Base-by-base conservation (phyloP, 2,888 invertebrate genomes). In the Cordilura impudica region DNA sequence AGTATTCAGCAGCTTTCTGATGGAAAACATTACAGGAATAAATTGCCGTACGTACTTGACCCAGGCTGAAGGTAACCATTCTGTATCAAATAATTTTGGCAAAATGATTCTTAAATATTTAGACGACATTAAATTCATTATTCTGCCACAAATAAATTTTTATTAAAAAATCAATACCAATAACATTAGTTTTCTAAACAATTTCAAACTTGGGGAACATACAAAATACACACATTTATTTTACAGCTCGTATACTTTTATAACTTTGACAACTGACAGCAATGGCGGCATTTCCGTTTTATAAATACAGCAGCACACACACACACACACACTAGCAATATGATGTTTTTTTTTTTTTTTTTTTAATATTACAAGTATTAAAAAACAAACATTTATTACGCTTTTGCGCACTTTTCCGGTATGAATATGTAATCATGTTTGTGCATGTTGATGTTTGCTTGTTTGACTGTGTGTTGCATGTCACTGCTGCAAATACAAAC, bases 261-360 rank as follows among this genome's bases (percentile, higher is more conserved):
- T 35, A 74, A 70, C 69, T 47, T 78, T 73, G 69, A 70, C 80
- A 81, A 67, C 78, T 70, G 70, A 61, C 81, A 78, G 76, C 82
- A 78, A 82, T 82, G 81, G 80, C 80, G 80, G 82, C 71, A 74
- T 81, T 72, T 78, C 72, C 80, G 78, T 76, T 81, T 78, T 75
- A 43, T 26, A 71, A 58, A 65, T 16, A 47, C 16, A 43, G 23
- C 1, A 35, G 51, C 60, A 63, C 10, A 60, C 49, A 23, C 51
- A 70, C 39, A 66, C 0, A 53, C 12, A 61, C 29, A 70, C 7
- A 56, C 12, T 47, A 67, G 6, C 12, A 39, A n/a, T 39, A 39
- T 4, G n/a, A n/a, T 4, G 35, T 26, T 26, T 26, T 39, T 29
- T 14, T 2, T 1, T 35, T 56, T 18, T 56, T 2, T 56, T 14